Conservation (phyloP, 2,113 vertebrate species). For the Trogon surrucura region DNA sequence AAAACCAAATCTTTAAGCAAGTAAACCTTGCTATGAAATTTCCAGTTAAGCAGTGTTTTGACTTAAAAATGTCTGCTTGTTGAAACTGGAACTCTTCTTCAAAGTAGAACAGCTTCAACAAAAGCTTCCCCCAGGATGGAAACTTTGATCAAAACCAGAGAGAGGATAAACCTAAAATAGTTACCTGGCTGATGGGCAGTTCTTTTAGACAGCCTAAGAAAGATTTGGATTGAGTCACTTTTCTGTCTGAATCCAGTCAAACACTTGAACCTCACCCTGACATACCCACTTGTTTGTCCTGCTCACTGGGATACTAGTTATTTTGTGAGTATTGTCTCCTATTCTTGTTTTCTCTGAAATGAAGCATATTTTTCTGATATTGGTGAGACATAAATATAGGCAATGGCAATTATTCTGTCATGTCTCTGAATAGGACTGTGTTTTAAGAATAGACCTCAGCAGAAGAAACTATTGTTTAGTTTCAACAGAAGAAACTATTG, state of each 20-base stretch:
- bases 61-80: background rate
- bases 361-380: conserved; percentile 17
- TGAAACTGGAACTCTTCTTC: background rate
- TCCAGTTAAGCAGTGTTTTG: background rate
- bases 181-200: background rate
- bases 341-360: conserved; percentile 14
- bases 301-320: background rate
- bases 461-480: conserved; percentile 7
- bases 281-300: background rate
- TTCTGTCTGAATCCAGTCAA: background rate
- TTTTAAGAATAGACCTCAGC: background rate
- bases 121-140: background rate
- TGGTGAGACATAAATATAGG: background rate
- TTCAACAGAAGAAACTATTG: conserved; percentile 34
- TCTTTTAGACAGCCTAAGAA: background rate
- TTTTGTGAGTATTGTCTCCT: background rate
- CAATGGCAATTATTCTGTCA: background rate
- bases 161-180: background rate
- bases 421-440: background rate
- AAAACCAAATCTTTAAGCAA: background rate
- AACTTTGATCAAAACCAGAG: background rate
- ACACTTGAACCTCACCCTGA: background rate
- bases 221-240: background rate
- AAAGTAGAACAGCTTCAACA: background rate
- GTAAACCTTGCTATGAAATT: background rate